phyloP scores from a whole-genome alignment of 2,797 vertebrate genomes.

The Micrastur ruficollis region DNA sequence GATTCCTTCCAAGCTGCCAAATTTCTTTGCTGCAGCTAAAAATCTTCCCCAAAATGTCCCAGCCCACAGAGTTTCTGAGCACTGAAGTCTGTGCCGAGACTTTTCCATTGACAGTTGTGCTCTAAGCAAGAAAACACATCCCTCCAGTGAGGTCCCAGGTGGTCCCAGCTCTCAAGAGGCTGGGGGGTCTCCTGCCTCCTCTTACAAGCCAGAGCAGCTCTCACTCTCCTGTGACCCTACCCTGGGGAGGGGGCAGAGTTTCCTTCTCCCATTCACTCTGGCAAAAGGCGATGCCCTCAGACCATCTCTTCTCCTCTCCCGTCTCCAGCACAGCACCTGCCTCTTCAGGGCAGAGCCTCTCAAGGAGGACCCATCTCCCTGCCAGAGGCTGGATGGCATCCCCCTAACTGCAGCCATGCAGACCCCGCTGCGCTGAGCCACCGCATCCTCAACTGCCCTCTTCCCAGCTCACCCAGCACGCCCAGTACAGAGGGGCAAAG shows the following conservation, averaged over 20 bases:
- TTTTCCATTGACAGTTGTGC: constrained; percentile 44
- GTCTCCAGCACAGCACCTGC: neutral
- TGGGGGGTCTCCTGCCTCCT: neutral
- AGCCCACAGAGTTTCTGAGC: constrained; percentile 54
- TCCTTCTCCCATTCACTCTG: neutral
- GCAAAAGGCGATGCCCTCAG: neutral
- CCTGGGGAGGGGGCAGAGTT: neutral
- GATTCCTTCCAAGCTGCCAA: constrained; percentile 74
- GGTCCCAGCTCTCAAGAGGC: neutral
- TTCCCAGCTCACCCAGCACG: neutral
- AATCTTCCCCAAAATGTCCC: constrained; percentile 67
- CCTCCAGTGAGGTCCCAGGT: neutral
- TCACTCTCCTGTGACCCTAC: neutral
- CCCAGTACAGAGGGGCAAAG: neutral
- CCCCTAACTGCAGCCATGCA: neutral
- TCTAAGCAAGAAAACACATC: constrained; percentile 21
- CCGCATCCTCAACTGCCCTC: no score
- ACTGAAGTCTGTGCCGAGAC: constrained; percentile 8
- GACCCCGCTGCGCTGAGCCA: neutral
- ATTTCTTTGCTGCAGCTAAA: constrained; percentile 70
- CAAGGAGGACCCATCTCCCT: neutral
- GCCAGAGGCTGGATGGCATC: neutral
- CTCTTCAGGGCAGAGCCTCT: neutral
- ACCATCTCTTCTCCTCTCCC: neutral
- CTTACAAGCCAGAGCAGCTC: neutral